These are phyloP conservation scores for Paratrypauchen microcephalus DNA, from an alignment of 2,797 vertebrate genomes.

Conservation along the genomic window DNA sequence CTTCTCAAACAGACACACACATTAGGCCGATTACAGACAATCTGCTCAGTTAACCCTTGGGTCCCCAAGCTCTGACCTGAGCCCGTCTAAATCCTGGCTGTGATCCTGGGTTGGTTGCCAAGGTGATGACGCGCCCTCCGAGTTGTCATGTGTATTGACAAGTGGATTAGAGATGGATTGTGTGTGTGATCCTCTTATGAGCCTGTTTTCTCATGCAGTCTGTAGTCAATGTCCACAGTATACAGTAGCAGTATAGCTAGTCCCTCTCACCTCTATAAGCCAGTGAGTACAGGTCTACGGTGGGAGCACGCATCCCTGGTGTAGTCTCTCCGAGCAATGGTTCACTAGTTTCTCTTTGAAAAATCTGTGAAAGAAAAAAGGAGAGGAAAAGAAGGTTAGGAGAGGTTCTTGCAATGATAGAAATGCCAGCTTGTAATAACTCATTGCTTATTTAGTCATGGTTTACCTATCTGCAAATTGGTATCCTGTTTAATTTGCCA, in stretches of 20 bases:
- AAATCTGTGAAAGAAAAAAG: constrained; percentile 40
- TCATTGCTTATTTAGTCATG: too few relatives aligned
- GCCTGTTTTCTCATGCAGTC: constrained; percentile 61
- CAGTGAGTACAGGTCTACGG: constrained; percentile 51
- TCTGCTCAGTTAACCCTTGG: background rate
- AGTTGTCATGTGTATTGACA: constrained; percentile 66
- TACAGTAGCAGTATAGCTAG: constrained; percentile 29
- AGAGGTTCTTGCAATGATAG: constrained; percentile 4
- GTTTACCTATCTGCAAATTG: too few relatives aligned
- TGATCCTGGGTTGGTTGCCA: constrained; percentile 19
- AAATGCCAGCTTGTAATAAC: background rate
- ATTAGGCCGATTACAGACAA: constrained; percentile 7
- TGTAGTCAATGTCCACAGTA: constrained; percentile 35
- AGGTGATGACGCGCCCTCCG: constrained; percentile 54
- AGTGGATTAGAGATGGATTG: constrained; percentile 68
- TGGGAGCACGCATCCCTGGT: constrained; percentile 68
- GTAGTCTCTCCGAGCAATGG: constrained; percentile 54
- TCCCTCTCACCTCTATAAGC: constrained; percentile 71
- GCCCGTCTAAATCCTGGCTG: background rate
- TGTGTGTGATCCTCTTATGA: constrained; percentile 69
- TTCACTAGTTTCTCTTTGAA: constrained; percentile 32
- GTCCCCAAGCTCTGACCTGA: background rate
- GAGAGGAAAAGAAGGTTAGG: background rate
- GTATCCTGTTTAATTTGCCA: too few relatives aligned
- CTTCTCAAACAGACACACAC: background rate